Conservation (phyloP, 2,888 invertebrate genomes). For the Thymelicus lineola region DNA sequence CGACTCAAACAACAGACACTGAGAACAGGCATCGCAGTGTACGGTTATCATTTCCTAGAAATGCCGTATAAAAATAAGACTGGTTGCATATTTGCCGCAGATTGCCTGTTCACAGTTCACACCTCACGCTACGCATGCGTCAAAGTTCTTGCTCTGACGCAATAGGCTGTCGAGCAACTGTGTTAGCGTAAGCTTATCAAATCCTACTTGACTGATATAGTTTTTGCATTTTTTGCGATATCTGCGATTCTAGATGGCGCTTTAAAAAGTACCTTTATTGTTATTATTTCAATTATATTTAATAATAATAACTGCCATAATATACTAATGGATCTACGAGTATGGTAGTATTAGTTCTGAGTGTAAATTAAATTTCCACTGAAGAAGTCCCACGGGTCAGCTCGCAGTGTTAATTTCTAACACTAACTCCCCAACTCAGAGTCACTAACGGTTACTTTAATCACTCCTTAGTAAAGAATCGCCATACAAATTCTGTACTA, state of each 20-base stretch:
- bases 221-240: not conserved
- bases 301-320: too few relatives aligned
- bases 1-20: constrained; percentile 16
- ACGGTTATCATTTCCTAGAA: constrained; percentile 34
- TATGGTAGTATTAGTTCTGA: too few relatives aligned
- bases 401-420: too few relatives aligned
- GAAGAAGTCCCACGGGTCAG: too few relatives aligned
- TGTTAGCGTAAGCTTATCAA: constrained; percentile 16
- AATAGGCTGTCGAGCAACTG: constrained; percentile 39
- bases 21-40: constrained; percentile 12
- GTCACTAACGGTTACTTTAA: too few relatives aligned
- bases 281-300: too few relatives aligned
- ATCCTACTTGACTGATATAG: not conserved
- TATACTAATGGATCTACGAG: too few relatives aligned
- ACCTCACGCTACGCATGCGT: constrained; percentile 49
- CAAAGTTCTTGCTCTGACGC: constrained; percentile 50
- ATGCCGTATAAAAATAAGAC: constrained; percentile 35
- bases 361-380: too few relatives aligned
- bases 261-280: too few relatives aligned
- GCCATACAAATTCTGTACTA: too few relatives aligned
- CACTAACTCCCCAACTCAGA: too few relatives aligned
- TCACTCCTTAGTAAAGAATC: too few relatives aligned
- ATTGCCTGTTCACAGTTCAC: constrained; percentile 45
- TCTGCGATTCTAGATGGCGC: not conserved
- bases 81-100: constrained; percentile 45